Conservation (phyloP, 2,888 invertebrate genomes). For the Euzophera pinguis region DNA sequence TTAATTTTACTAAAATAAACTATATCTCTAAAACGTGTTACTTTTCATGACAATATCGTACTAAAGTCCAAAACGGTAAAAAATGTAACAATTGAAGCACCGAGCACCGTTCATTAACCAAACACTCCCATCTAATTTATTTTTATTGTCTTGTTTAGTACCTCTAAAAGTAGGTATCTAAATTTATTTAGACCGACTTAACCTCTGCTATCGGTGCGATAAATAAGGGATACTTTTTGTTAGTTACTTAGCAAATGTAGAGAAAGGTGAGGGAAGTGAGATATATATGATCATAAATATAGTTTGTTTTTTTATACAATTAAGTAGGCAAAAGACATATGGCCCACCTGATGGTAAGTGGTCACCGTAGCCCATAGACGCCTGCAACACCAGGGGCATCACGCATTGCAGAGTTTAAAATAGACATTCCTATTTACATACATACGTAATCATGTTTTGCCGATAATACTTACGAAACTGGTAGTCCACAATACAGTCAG, state of each 20-base stretch:
- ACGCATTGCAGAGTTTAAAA: too few relatives aligned
- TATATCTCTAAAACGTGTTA: too few relatives aligned
- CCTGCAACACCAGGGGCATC: too few relatives aligned
- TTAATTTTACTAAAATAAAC: too few relatives aligned
- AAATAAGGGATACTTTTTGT: slow-evolving; percentile 21
- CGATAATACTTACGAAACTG: too few relatives aligned
- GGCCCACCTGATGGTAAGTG: too few relatives aligned
- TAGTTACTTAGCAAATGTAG: slow-evolving; percentile 1
- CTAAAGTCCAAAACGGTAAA: not conserved
- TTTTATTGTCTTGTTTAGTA: slow-evolving; percentile 28
- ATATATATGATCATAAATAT: not conserved
- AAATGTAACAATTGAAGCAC: slow-evolving; percentile 9
- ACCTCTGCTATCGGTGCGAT: slow-evolving; percentile 22
- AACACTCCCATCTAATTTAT: slow-evolving; percentile 22
- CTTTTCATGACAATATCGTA: not conserved
- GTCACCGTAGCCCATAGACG: too few relatives aligned
- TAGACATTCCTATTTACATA: too few relatives aligned
- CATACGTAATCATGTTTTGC: too few relatives aligned
- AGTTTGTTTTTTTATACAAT: too few relatives aligned
- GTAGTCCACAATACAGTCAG: too few relatives aligned
- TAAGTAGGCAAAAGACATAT: too few relatives aligned
- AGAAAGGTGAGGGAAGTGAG: not conserved
- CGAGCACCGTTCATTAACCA: slow-evolving; percentile 8
- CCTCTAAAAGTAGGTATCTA: slow-evolving; percentile 21
- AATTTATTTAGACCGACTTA: slow-evolving; percentile 24